Evolutionary conservation across 2,113 vertebrate genomes (phyloP).

Genomic region (Phodopus roborovskii): DNA sequence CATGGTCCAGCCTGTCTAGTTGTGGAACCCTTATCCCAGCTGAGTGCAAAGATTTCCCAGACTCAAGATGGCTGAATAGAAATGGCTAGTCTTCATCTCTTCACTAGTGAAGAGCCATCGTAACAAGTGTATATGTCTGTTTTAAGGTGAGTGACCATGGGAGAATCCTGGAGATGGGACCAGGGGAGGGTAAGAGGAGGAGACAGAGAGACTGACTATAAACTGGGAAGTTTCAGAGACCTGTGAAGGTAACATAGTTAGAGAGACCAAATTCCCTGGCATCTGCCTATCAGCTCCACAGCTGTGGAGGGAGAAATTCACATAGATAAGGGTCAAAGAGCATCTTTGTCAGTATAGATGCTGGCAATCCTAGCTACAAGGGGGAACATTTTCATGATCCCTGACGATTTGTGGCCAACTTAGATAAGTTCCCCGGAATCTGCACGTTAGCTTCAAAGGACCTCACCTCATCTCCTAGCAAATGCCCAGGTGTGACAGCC

Average conservation of each 20-base stretch:
- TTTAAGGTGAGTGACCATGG: not conserved
- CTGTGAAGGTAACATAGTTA: not conserved
- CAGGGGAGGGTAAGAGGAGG: not conserved
- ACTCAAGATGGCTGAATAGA: not conserved
- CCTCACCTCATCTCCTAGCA: not conserved
- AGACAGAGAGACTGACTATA: not conserved
- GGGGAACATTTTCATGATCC: not conserved
- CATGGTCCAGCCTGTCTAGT: not conserved
- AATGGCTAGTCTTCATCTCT: not conserved
- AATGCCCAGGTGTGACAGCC: not conserved
- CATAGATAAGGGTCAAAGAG: not conserved
- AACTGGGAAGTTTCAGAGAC: not conserved
- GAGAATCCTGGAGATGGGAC: not conserved
- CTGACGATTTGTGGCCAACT: not conserved
- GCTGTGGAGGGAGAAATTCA: not conserved
- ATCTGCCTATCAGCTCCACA: not conserved
- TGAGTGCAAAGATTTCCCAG: not conserved
- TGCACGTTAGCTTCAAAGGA: not conserved
- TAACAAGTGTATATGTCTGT: not conserved
- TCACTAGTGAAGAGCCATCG: not conserved
- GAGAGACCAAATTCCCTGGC: not conserved
- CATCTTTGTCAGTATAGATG: not conserved
- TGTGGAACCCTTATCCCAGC: not conserved
- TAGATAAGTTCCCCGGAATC: not conserved
- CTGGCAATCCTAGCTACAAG: not conserved